phyloP scores from a whole-genome alignment of 2,888 invertebrate genomes.

The Eulithis prunata region DNA sequence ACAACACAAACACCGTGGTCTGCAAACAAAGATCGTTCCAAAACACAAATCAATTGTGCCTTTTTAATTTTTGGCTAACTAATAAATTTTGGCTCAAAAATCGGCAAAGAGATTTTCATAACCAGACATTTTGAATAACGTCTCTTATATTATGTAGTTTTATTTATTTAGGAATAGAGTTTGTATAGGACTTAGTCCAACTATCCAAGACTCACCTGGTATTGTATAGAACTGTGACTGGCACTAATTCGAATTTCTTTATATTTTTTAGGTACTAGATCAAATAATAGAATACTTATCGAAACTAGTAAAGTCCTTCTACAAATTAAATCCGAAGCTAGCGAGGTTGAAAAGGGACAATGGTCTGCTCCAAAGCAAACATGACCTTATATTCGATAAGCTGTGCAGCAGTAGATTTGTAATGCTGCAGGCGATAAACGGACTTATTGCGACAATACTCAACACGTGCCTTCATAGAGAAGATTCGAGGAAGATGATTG shows the following conservation, averaged over 20 bases:
- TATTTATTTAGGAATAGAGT: no score
- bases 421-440: conserved; percentile 81
- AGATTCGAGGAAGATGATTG: conserved; percentile 83
- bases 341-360: conserved; percentile 75
- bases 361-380: conserved; percentile 70
- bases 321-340: conserved; percentile 79
- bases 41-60: no score
- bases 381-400: conserved; percentile 79
- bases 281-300: conserved; percentile 82
- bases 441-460: conserved; percentile 80
- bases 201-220: no score
- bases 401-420: conserved; percentile 83
- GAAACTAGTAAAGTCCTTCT: conserved; percentile 80
- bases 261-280: conserved; percentile 82
- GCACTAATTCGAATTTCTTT: background rate
- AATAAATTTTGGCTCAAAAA: no score
- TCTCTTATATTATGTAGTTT: no score
- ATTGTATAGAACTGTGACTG: background rate
- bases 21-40: no score
- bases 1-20: background rate
- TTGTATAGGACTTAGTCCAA: no score
- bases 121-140: no score
- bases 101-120: no score
- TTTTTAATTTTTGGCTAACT: no score
- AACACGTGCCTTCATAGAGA: conserved; percentile 83